Evolutionary conservation across 2,888 invertebrate genomes (phyloP).

Genomic region (Trypoxylon attenuatum): DNA sequence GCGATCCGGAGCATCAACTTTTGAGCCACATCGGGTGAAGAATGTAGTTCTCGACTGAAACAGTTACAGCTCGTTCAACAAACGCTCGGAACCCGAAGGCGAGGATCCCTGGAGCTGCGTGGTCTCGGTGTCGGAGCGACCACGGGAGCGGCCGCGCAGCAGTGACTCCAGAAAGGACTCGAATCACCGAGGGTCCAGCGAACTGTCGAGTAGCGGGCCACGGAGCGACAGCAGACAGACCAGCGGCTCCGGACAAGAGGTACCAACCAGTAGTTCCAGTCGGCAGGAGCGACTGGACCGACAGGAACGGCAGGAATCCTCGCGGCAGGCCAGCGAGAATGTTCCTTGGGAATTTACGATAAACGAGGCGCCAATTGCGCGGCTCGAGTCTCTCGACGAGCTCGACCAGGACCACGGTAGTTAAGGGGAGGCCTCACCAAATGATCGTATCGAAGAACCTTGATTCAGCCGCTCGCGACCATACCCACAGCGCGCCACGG

Average conservation of each 20-base stretch:
- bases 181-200: constrained; percentile 45
- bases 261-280: background rate
- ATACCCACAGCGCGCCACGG: background rate
- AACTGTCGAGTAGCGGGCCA: constrained; percentile 30
- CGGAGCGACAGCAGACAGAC: constrained; percentile 34
- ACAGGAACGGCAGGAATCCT: constrained; percentile 59
- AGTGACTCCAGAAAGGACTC: constrained; percentile 64
- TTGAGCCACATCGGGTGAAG: too few species aligned
- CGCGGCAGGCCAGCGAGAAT: constrained; percentile 69
- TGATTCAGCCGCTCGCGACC: background rate
- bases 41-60: too few species aligned
- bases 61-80: constrained; percentile 72
- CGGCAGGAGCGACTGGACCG: too few species aligned
- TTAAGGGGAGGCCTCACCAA: constrained; percentile 45
- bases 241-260: background rate
- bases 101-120: constrained; percentile 71
- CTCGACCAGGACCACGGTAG: constrained; percentile 77
- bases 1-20: too few species aligned
- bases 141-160: constrained; percentile 61
- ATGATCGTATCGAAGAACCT: background rate
- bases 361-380: constrained; percentile 79
- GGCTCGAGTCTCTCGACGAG: constrained; percentile 81
- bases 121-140: constrained; percentile 56
- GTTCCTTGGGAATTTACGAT: constrained; percentile 71
- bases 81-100: constrained; percentile 68